Evolutionary conservation across 2,888 invertebrate genomes (phyloP), one percentile per base, ranked within the genome.

Genomic region (Asteroscopus sphinx): DNA sequence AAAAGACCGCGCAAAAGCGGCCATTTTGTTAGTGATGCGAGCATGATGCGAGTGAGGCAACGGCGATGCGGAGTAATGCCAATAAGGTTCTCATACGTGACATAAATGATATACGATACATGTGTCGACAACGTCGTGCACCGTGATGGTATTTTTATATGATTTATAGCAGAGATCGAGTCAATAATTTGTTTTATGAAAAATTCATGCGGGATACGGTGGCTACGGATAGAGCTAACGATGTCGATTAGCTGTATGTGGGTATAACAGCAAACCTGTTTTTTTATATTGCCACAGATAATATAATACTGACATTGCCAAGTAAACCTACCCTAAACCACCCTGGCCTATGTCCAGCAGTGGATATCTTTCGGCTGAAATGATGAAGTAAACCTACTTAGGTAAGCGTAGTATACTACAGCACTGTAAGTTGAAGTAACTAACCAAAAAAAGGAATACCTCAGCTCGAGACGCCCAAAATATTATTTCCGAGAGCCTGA

Each of bases 21-120:
- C 77, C 72, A 74, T 74, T 51, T 74, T 69, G 64, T 56, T 65
- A 76, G 73, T 69, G 74, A 68, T 60, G 77, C 47, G 53, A 59
- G n/a, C n/a, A n/a, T n/a, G n/a, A n/a, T n/a, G n/a, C n/a, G n/a
- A n/a, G n/a, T n/a, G n/a, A 25, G 21, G 47, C 54, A 54, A 49
- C 35, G 49, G 13, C 57, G 41, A 57, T 41, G 36, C 39, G 49
- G 41, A 30, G 37, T 59, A 57, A 70, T 69, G 44, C 51, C 54
- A 65, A 55, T 56, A 37, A 25, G 33, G 48, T 61, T 56, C 39
- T 39, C 33, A 52, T 52, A 56, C 36, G 53, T 55, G 28, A 36
- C 45, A 59, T 48, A 55, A 53, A 65, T 64, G 13, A 67, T 53
- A 47, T 47, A 44, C 42, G 46, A 39, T 46, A 60, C 28, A 67